Conservation (phyloP, 2,797 vertebrate genomes). For the Urocyon cinereoargenteus region DNA sequence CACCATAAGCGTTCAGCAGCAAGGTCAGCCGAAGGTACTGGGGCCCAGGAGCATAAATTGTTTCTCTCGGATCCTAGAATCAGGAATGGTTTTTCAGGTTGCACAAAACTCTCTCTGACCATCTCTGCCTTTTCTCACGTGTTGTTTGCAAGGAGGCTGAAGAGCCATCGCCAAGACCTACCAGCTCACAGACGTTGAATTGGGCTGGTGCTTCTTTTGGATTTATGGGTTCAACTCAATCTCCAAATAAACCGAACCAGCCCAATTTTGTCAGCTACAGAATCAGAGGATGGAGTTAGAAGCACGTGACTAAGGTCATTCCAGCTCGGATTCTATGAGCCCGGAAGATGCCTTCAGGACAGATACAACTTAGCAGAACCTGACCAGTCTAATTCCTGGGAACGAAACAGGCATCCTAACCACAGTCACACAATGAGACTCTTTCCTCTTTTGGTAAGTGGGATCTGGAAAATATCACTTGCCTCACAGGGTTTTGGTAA, state of each 20-base stretch:
- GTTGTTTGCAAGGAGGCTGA: slow-evolving; percentile 5
- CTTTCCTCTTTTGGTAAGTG: background rate
- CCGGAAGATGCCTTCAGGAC: background rate
- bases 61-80: slow-evolving; percentile 59
- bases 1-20: background rate
- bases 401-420: background rate
- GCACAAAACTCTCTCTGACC: background rate
- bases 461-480: background rate
- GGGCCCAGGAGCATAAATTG: slow-evolving; percentile 32
- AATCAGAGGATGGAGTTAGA: background rate
- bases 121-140: background rate
- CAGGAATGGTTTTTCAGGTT: background rate
- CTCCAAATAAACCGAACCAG: slow-evolving; percentile 25
- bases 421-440: background rate
- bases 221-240: background rate
- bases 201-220: background rate
- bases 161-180: background rate
- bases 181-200: background rate
- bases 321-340: background rate
- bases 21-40: slow-evolving; percentile 57
- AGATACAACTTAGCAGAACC: background rate
- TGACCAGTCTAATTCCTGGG: background rate
- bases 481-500: background rate
- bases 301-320: background rate
- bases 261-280: background rate